Evolutionary conservation across 2,888 invertebrate genomes (phyloP).

Genomic region (Pristionchus arcanus): DNA sequence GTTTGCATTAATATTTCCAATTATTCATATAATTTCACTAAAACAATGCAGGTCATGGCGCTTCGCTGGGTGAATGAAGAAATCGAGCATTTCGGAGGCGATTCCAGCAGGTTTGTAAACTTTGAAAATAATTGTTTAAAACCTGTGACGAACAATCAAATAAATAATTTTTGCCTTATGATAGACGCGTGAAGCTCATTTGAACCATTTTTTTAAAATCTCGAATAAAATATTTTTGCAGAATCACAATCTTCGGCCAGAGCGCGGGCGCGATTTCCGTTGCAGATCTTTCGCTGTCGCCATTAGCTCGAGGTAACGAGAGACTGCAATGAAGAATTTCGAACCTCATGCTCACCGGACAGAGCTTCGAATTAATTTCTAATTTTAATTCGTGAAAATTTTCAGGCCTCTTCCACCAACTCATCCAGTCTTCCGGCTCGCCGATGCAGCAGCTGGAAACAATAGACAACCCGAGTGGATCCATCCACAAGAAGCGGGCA

Average conservation of each 20-base stretch:
- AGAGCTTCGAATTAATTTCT: too few relatives aligned
- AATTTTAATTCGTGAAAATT: too few relatives aligned
- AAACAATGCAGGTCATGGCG: neutral
- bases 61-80: conserved; percentile 37
- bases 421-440: conserved; percentile 26
- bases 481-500: neutral
- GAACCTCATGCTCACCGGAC: too few relatives aligned
- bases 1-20: neutral
- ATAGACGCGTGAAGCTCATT: too few relatives aligned
- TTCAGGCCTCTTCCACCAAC: conserved; percentile 46
- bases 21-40: neutral
- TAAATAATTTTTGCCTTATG: neutral
- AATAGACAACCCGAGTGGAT: neutral
- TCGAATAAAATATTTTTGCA: neutral
- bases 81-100: conserved; percentile 11
- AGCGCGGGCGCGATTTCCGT: neutral
- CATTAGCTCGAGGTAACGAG: neutral
- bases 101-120: neutral
- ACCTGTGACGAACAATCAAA: too few relatives aligned
- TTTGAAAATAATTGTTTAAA: too few relatives aligned
- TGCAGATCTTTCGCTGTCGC: neutral
- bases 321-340: neutral
- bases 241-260: neutral
- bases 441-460: neutral
- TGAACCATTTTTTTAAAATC: neutral